Evolutionary conservation across 2,797 vertebrate genomes (phyloP).

Genomic region (Bradypodion pumilum): DNA sequence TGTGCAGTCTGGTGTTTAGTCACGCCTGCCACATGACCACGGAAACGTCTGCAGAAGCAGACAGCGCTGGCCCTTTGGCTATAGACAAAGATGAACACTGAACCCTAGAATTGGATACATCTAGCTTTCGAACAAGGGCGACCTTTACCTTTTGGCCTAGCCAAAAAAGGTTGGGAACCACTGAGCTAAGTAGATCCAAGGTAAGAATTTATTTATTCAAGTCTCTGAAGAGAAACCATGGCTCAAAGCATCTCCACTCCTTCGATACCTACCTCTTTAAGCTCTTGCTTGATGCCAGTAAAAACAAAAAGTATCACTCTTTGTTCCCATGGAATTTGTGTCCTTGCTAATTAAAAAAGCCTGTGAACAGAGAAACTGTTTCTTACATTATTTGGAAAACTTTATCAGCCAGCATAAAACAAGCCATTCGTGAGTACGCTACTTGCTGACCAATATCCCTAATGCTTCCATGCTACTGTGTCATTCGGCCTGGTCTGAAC

Average conservation of each 20-base stretch:
- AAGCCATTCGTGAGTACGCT: neutral
- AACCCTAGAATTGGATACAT: no score
- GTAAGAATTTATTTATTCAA: neutral
- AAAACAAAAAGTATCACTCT: constrained; percentile 41
- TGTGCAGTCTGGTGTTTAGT: no score
- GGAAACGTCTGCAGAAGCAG: no score
- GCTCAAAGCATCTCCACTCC: neutral
- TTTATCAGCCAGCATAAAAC: neutral
- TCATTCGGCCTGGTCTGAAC: neutral
- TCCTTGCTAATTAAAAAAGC: constrained; percentile 18
- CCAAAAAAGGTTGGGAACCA: no score
- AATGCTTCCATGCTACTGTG: neutral
- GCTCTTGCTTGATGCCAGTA: constrained; percentile 39
- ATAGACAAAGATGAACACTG: no score
- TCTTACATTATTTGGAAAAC: neutral
- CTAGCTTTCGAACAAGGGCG: no score
- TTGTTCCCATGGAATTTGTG: constrained; percentile 30
- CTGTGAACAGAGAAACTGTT: neutral
- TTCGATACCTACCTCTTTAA: constrained; percentile 7
- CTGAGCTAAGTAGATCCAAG: neutral
- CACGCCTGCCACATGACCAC: no score
- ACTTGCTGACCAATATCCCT: neutral
- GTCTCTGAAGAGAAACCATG: neutral
- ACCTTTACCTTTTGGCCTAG: no score
- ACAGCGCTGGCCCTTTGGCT: no score